Percentiles rank a stretch among this genome's conserved stretches.
phyloP scores from a whole-genome alignment of 2,113 vertebrate genomes.

The Diadophis punctatus region DNA sequence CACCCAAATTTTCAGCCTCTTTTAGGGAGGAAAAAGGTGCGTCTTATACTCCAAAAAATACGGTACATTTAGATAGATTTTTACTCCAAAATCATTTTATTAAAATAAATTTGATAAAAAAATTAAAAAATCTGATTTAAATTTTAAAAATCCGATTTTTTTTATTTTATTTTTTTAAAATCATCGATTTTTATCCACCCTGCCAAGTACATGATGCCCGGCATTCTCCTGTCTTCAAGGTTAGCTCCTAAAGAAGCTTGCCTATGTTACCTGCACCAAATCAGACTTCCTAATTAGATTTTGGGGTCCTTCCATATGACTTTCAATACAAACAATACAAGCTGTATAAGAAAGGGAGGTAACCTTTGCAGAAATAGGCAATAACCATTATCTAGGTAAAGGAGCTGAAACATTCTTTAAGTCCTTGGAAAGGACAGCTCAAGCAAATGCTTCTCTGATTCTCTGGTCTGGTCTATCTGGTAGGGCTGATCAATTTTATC shows the following conservation, averaged over 20 bases:
- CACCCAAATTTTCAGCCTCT: too few relatives aligned
- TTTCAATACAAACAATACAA: neutral
- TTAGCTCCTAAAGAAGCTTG: neutral
- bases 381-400: neutral
- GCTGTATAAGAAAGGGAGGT: neutral
- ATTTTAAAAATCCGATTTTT: too few relatives aligned
- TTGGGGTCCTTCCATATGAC: neutral
- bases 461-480: neutral
- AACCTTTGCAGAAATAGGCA: neutral
- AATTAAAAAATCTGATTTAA: too few relatives aligned
- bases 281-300: neutral
- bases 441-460: neutral
- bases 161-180: too few relatives aligned
- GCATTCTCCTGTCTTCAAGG: neutral
- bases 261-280: neutral
- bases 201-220: neutral
- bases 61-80: too few relatives aligned
- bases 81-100: too few relatives aligned
- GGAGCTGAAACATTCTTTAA: neutral
- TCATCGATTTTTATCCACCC: too few relatives aligned
- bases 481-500: neutral
- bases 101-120: too few relatives aligned
- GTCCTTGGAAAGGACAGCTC: neutral
- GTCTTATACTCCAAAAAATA: too few relatives aligned
- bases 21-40: too few relatives aligned